These are phyloP conservation scores for Macrotis lagotis DNA, from an alignment of 2,113 vertebrate genomes.

Conservation along the genomic window DNA sequence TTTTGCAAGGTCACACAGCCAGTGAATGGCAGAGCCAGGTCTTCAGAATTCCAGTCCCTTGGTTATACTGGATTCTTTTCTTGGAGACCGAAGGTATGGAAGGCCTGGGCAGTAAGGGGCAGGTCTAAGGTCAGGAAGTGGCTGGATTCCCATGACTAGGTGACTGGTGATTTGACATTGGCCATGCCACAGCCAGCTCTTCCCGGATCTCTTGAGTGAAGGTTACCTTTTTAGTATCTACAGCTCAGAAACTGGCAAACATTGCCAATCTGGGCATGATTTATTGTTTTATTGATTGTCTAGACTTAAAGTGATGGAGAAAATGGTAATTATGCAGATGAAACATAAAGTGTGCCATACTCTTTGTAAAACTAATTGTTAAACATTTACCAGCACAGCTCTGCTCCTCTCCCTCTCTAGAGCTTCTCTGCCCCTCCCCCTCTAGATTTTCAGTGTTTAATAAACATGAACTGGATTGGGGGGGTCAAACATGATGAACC, in stretches of 20 bases:
- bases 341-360: neutral
- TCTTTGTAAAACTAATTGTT: neutral
- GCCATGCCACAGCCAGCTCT: neutral
- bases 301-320: neutral
- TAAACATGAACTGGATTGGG: neutral
- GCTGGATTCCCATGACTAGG: neutral
- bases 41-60: neutral
- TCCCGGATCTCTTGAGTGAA: neutral
- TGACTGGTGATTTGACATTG: neutral
- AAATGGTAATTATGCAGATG: neutral
- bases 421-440: too few species aligned
- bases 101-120: neutral
- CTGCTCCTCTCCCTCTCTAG: neutral
- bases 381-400: neutral
- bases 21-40: neutral
- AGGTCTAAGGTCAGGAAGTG: neutral
- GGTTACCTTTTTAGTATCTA: neutral
- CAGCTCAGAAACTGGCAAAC: neutral
- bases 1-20: neutral
- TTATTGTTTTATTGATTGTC: neutral
- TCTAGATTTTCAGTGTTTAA: neutral
- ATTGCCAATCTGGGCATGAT: neutral
- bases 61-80: too few species aligned
- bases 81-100: too few species aligned
- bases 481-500: neutral